Evolutionary conservation across 2,888 invertebrate genomes (phyloP).

Genomic region (Pheosia tremula): DNA sequence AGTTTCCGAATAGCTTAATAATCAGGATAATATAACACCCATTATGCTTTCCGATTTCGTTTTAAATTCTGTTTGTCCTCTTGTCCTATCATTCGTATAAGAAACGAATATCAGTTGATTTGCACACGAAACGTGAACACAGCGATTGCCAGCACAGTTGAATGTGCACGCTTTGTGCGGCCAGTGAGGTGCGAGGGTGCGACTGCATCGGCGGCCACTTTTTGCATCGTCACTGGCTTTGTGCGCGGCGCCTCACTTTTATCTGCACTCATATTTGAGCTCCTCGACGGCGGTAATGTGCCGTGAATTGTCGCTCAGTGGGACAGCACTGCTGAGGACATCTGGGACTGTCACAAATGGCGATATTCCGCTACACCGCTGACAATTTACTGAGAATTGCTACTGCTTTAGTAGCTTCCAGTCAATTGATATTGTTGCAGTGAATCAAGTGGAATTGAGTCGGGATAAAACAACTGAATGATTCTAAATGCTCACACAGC

Average conservation of each 20-base stretch:
- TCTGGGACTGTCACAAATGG: constrained; percentile 1
- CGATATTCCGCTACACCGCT: background rate
- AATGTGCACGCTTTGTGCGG: constrained; percentile 39
- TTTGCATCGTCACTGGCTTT: constrained; percentile 28
- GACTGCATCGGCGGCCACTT: constrained; percentile 22
- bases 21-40: no score
- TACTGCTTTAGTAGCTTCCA: background rate
- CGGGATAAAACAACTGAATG: no score
- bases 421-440: background rate
- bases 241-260: constrained; percentile 43
- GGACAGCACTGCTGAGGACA: background rate
- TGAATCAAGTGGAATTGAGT: background rate
- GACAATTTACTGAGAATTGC: background rate
- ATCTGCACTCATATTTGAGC: constrained; percentile 39
- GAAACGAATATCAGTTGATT: constrained; percentile 1
- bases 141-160: constrained; percentile 35
- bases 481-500: no score
- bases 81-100: background rate
- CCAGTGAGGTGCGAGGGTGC: constrained; percentile 33
- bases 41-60: no score
- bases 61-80: background rate
- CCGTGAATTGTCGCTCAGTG: constrained; percentile 26
- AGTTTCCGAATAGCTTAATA: no score
- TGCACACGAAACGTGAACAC: background rate
- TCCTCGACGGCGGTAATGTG: constrained; percentile 31